Percentiles rank a stretch among this genome's conserved stretches.
Conservation (phyloP, 2,888 invertebrate species). For the Monochamus alternatus region DNA sequence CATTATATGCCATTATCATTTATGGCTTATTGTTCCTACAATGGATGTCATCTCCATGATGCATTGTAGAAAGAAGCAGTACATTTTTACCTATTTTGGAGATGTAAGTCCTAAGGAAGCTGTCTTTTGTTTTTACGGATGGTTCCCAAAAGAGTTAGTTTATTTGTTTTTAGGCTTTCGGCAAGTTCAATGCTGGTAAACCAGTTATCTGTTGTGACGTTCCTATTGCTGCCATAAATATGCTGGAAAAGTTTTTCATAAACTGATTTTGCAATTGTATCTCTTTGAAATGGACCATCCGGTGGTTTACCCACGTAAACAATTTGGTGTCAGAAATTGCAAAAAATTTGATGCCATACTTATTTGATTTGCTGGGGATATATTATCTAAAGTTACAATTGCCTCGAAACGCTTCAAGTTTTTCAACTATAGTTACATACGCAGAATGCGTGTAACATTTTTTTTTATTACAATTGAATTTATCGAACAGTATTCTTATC, state of each 20-base stretch:
- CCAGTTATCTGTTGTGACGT: background rate
- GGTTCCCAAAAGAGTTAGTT: background rate
- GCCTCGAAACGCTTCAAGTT: conserved; percentile 24
- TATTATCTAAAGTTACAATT: conserved; percentile 25
- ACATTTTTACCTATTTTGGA: too few relatives aligned
- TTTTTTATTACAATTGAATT: background rate
- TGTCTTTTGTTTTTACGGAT: background rate
- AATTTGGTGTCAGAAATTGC: background rate
- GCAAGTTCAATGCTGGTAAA: background rate
- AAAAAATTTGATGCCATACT: conserved; percentile 31
- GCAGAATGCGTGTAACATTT: background rate
- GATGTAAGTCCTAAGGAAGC: background rate
- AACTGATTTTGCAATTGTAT: background rate
- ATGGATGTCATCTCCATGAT: too few relatives aligned
- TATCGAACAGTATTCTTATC: background rate
- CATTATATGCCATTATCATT: too few relatives aligned
- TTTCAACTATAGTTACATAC: conserved; percentile 21
- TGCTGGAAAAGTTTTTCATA: background rate
- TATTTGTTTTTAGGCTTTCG: background rate
- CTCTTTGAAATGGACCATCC: too few relatives aligned
- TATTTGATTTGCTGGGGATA: conserved; percentile 25
- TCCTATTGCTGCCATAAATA: background rate
- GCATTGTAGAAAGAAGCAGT: too few relatives aligned
- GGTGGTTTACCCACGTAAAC: background rate
- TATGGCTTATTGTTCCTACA: too few relatives aligned